Percentiles rank a stretch among this genome's conserved stretches.
Conservation (phyloP, 2,888 invertebrate genomes). For the Amphipyra tragopoginis region DNA sequence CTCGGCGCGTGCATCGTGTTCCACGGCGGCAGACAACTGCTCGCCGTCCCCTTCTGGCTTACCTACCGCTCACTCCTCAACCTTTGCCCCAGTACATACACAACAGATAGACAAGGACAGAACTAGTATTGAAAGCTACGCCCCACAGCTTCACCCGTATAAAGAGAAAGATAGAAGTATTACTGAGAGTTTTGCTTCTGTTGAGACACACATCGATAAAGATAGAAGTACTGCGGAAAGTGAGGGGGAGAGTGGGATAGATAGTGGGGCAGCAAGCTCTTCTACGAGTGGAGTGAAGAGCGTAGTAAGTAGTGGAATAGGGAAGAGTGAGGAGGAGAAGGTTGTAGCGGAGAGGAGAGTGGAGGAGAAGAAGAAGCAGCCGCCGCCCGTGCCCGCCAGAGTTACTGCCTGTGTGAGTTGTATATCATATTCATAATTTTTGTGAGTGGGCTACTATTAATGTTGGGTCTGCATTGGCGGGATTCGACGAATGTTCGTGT, state of each 20-base stretch:
- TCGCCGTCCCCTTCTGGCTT: slow-evolving; percentile 43
- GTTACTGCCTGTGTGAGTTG: slow-evolving; percentile 63
- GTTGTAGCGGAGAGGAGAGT: slow-evolving; percentile 28
- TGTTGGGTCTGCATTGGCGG: too few species aligned
- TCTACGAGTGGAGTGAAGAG: slow-evolving; percentile 40
- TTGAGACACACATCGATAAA: slow-evolving; percentile 35
- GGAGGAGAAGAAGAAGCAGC: slow-evolving; percentile 52
- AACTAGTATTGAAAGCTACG: slow-evolving; percentile 45
- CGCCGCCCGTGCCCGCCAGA: slow-evolving; percentile 70
- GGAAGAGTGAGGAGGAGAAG: slow-evolving; percentile 20
- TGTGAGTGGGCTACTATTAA: too few species aligned
- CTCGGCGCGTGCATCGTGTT: slow-evolving; percentile 64
- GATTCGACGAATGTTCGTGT: too few species aligned
- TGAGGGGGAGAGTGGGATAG: slow-evolving; percentile 46
- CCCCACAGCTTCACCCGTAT: slow-evolving; percentile 17
- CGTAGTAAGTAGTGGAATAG: slow-evolving; percentile 30
- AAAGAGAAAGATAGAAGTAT: slow-evolving; percentile 20
- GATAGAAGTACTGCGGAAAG: slow-evolving; percentile 41
- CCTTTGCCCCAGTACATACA: slow-evolving; percentile 26
- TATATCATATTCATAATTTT: too few species aligned
- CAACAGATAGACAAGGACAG: slow-evolving; percentile 50
- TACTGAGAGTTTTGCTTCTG: slow-evolving; percentile 39
- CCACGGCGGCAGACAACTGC: slow-evolving; percentile 58
- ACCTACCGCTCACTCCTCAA: slow-evolving; percentile 33
- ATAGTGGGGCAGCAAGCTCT: slow-evolving; percentile 35